phyloP scores from a whole-genome alignment of 2,888 invertebrate species.

The Carpatolechia fugitivella region DNA sequence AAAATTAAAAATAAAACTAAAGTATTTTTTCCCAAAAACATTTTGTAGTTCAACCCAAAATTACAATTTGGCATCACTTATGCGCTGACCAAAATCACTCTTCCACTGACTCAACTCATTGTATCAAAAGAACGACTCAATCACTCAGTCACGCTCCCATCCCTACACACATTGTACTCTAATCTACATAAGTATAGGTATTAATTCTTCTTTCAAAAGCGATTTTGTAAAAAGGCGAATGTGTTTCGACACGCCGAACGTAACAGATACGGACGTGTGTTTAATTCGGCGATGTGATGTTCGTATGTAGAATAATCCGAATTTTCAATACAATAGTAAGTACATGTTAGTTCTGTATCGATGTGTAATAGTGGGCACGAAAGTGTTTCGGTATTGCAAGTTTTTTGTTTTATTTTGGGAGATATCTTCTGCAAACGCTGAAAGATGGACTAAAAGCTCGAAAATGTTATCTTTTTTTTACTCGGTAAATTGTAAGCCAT shows the following conservation, averaged over 20 bases:
- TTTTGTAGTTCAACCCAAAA: too few species aligned
- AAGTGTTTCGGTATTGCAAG: slow-evolving; percentile 32
- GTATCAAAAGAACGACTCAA: background rate
- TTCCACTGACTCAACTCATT: background rate
- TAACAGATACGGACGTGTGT: slow-evolving; percentile 30
- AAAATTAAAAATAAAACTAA: too few species aligned
- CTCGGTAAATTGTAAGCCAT: too few species aligned
- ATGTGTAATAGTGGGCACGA: slow-evolving; percentile 35
- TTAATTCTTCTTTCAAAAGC: slow-evolving; percentile 75
- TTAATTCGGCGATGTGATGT: slow-evolving; percentile 39
- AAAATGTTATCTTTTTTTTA: too few species aligned
- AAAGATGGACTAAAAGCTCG: too few species aligned
- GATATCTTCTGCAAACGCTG: too few species aligned
- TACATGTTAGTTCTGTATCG: slow-evolving; percentile 33
- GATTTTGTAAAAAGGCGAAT: slow-evolving; percentile 65
- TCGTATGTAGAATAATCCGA: slow-evolving; percentile 44
- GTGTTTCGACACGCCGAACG: slow-evolving; percentile 51
- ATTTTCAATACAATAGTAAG: slow-evolving; percentile 62
- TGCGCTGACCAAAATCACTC: too few species aligned
- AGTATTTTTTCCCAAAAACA: too few species aligned
- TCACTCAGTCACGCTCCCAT: background rate
- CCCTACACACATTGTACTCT: slow-evolving; percentile 57
- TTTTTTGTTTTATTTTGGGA: too few species aligned
- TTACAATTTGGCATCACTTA: too few species aligned
- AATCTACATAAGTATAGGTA: slow-evolving; percentile 79